Evolutionary conservation across 2,797 vertebrate species (phyloP), one percentile per base, ranked within the genome.

Genomic region (Argya squamiceps): DNA sequence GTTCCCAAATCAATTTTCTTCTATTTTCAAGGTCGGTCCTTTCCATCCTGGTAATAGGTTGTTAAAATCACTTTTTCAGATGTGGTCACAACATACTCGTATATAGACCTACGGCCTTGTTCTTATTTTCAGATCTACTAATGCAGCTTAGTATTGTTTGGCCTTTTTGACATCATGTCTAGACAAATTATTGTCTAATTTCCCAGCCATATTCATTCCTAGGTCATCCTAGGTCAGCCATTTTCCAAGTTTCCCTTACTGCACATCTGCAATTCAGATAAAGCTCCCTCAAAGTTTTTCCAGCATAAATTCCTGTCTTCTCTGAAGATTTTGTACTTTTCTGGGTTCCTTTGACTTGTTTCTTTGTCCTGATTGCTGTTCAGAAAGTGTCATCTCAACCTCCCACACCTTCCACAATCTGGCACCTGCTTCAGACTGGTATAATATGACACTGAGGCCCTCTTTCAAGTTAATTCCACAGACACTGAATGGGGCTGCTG

Each of bases 111-210:
- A 15, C 14, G 1, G 9, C 60, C 11, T 8, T 5, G 15, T 74
- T 65, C 23, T 73, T 36, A 44, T 63, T 43, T 76, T 65, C 47
- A 75, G 55, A n/a, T 68, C 93, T 84, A 46, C 87, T 89, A 89
- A 80, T 19, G 62, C 78, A 96, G 39, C 75, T 85, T 67, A 55
- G 81, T 75, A 83, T 93, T 92, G 68, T 95, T 95, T 92, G 76
- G 91, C 78, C 91, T 93, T 93, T 97, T 88, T 83, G 79, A 92
- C 87, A 89, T 77, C 30, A 83, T 30, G 75, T 95, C 96, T 95
- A 94, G 94, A 94, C 87, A 89, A 93, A 93, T 84, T 75, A 41
- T 73, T 95, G 84, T 89, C 84, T 83, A 16, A 92, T 91, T 96
- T 95, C 60, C 64, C 53, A 91, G 46, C 58, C 46, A 15, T 68